phyloP scores from a whole-genome alignment of 2,888 invertebrate genomes.

The Lapara coniferarum region DNA sequence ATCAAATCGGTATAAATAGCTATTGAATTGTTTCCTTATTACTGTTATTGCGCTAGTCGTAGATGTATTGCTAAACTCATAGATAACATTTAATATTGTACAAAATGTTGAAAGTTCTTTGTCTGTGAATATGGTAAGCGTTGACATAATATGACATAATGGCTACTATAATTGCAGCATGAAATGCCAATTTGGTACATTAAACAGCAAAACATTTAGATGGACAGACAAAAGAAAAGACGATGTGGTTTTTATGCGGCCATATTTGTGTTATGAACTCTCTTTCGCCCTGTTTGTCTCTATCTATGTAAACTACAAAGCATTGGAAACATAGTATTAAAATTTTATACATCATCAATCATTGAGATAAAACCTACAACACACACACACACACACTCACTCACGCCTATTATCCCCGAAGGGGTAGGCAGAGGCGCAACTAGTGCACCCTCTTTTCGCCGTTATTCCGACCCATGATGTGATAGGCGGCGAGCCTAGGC shows the following conservation, averaged over 20 bases:
- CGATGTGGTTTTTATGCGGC: not conserved
- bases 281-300: too few species aligned
- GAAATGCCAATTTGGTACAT: not conserved
- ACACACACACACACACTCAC: too few species aligned
- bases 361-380: too few species aligned
- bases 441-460: too few species aligned
- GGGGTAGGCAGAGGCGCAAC: too few species aligned
- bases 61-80: constrained; percentile 8
- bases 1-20: constrained; percentile 31
- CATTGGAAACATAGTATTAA: not conserved
- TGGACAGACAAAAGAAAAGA: not conserved
- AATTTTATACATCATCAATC: not conserved
- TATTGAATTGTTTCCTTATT: constrained; percentile 33
- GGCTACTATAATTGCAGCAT: constrained; percentile 21
- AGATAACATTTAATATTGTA: constrained; percentile 9
- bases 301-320: not conserved
- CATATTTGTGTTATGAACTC: too few species aligned
- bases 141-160: constrained; percentile 17
- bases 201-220: not conserved
- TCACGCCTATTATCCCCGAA: too few species aligned
- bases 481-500: too few species aligned
- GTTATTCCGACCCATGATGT: too few species aligned
- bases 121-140: not conserved
- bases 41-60: not conserved
- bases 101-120: constrained; percentile 10